phyloP scores from a whole-genome alignment of 2,888 invertebrate genomes.

The Amphipyra tragopoginis region DNA sequence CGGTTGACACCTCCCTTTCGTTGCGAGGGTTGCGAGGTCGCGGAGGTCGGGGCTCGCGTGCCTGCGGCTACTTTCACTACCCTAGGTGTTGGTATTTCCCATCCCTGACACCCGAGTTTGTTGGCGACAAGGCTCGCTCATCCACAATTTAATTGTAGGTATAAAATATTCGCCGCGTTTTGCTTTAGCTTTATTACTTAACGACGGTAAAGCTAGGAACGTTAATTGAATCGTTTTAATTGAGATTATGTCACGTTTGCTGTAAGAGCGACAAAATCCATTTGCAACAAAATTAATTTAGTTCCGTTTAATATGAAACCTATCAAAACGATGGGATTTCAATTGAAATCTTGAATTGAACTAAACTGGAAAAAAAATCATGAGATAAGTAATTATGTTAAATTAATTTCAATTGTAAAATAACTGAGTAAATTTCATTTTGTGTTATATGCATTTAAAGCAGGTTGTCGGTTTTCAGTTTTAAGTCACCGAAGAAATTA shows the following conservation, averaged over 20 bases:
- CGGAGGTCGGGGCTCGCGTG: conserved; percentile 56
- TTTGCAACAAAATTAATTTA: not conserved
- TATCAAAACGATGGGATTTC: no score
- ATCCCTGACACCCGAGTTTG: conserved; percentile 56
- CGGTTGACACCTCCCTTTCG: not conserved
- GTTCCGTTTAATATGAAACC: no score
- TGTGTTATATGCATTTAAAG: no score
- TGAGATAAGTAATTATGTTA: no score
- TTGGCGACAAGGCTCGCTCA: conserved; percentile 50
- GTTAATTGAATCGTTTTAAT: conserved; percentile 8
- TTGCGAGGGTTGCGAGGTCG: conserved; percentile 13
- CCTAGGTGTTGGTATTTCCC: conserved; percentile 58
- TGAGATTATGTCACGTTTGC: not conserved
- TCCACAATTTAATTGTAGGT: conserved; percentile 41
- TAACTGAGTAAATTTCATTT: no score
- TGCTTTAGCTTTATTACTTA: conserved; percentile 12
- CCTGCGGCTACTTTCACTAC: conserved; percentile 54
- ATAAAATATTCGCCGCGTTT: conserved; percentile 22
- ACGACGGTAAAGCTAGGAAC: conserved; percentile 8
- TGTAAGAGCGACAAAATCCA: not conserved
- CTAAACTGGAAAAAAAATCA: no score
- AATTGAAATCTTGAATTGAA: no score
- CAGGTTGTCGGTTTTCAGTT: no score
- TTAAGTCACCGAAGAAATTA: no score
- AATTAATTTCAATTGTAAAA: no score